These are phyloP conservation scores for Clupea harengus DNA, from an alignment of 2,113 vertebrate genomes.

Conservation along the genomic window DNA sequence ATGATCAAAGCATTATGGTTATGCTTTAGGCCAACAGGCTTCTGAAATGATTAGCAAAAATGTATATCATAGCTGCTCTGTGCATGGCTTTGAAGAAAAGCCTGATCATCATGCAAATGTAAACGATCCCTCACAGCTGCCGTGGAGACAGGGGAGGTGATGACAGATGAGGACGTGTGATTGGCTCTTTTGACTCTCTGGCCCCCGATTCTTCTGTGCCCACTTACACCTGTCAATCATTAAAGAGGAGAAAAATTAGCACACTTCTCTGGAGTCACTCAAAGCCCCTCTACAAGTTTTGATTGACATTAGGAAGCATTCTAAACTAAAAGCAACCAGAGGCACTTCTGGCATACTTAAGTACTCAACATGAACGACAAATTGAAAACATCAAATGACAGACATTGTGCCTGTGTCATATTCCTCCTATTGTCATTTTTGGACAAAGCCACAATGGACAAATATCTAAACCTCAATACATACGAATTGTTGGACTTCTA, in stretches of 20 bases:
- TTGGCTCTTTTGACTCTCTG: constrained; percentile 51
- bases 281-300: not conserved
- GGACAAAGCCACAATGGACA: not conserved
- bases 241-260: not conserved
- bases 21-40: too few species aligned
- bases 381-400: not conserved
- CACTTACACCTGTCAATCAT: constrained; percentile 38
- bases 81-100: not conserved
- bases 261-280: not conserved
- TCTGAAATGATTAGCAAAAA: not conserved
- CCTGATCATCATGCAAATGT: not conserved
- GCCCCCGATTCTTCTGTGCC: constrained; percentile 58
- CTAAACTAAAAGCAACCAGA: not conserved
- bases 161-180: constrained; percentile 46
- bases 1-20: not conserved
- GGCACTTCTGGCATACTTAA: not conserved
- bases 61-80: not conserved
- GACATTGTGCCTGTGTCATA: not conserved
- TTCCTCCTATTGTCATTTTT: not conserved
- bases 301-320: not conserved
- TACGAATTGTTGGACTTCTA: not conserved
- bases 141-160: constrained; percentile 50
- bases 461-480: not conserved
- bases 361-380: not conserved
- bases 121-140: constrained; percentile 65